phyloP scores from a whole-genome alignment of 2,888 invertebrate genomes.

The Andricus quercusramuli region DNA sequence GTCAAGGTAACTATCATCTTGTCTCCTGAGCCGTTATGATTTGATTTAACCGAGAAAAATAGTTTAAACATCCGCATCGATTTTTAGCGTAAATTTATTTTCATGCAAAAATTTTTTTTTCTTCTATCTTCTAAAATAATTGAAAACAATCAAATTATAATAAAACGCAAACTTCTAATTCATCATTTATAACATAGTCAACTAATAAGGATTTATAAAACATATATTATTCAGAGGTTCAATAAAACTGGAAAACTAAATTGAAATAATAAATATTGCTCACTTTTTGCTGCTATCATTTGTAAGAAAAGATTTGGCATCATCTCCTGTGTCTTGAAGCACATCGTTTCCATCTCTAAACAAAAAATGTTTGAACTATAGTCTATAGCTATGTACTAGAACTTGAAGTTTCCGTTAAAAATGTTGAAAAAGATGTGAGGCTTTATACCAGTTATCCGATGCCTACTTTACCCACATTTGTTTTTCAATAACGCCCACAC shows the following conservation, averaged over 20 bases:
- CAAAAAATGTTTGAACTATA: conserved; percentile 42
- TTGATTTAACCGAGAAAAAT: not conserved
- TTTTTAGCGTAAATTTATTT: too few species aligned
- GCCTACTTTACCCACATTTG: too few species aligned
- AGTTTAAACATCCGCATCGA: too few species aligned
- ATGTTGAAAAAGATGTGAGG: not conserved
- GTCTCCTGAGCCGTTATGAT: conserved; percentile 40
- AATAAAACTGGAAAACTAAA: not conserved
- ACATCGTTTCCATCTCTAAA: conserved; percentile 81
- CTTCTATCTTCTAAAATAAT: not conserved
- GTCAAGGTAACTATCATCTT: conserved; percentile 71
- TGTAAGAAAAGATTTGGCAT: conserved; percentile 84
- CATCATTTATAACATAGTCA: too few species aligned
- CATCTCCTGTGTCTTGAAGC: conserved; percentile 86
- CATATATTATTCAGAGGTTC: not conserved
- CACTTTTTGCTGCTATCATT: conserved; percentile 86
- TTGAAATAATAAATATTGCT: conserved; percentile 67
- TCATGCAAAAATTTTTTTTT: too few species aligned
- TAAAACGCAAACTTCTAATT: too few species aligned
- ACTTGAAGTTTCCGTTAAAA: not conserved
- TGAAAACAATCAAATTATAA: not conserved
- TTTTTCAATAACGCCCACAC: too few species aligned
- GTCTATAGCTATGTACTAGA: too few species aligned
- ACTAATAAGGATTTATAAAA: too few species aligned
- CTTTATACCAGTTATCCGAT: too few species aligned